phyloP scores from a whole-genome alignment of 2,797 vertebrate species.

The Macrochelys suwanniensis region DNA sequence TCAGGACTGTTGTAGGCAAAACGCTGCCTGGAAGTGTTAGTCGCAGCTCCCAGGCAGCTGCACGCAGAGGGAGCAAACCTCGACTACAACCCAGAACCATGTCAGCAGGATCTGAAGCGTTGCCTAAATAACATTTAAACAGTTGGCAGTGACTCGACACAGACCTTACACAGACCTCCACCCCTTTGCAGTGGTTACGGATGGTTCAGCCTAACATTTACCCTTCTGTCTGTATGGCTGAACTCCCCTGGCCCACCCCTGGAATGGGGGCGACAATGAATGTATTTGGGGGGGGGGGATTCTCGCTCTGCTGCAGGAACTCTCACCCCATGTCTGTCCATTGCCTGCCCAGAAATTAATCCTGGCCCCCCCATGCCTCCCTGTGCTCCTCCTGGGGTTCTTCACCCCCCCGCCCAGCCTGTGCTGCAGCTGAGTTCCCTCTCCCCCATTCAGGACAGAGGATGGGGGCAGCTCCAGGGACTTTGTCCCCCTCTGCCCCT shows the following conservation, averaged over 20 bases:
- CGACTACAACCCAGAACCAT: neutral
- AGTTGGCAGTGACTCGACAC: neutral
- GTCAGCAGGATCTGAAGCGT: neutral
- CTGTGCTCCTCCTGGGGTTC: neutral
- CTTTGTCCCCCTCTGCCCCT: too few relatives aligned
- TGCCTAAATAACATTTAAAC: too few relatives aligned
- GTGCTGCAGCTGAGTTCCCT: too few relatives aligned
- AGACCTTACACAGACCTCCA: neutral
- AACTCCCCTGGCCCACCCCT: too few relatives aligned
- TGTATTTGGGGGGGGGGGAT: too few relatives aligned
- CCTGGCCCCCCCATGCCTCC: too few relatives aligned
- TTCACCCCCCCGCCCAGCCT: neutral
- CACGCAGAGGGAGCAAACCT: too few relatives aligned
- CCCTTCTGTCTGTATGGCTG: neutral
- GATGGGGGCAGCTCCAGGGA: neutral
- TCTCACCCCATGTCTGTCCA: neutral
- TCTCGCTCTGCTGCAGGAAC: neutral
- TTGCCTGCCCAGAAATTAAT: neutral
- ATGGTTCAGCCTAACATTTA: too few relatives aligned
- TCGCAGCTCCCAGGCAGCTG: neutral
- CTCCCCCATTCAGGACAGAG: neutral
- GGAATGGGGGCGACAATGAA: neutral
- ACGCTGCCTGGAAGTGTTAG: too few relatives aligned
- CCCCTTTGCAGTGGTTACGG: too few relatives aligned
- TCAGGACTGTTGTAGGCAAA: too few relatives aligned